phyloP scores from a whole-genome alignment of 2,888 invertebrate genomes.

The Epirrhoe alternata region DNA sequence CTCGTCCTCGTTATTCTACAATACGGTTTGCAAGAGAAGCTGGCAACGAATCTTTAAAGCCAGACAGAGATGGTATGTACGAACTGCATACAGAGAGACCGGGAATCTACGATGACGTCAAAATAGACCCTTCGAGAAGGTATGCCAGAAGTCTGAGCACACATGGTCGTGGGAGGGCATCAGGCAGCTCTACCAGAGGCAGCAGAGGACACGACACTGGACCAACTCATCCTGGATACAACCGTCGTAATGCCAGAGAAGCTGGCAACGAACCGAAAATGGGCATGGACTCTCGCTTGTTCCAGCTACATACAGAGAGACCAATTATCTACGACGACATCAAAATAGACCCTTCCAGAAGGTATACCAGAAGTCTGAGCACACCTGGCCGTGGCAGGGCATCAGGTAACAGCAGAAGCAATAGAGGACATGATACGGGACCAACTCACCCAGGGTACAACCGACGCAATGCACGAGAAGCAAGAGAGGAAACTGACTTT shows the following conservation, averaged over 20 bases:
- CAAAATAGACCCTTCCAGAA: constrained; percentile 25
- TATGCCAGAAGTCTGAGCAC: constrained; percentile 41
- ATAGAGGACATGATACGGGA: constrained; percentile 52
- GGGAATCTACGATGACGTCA: constrained; percentile 20
- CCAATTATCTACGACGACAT: constrained; percentile 24
- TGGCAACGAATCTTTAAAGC: constrained; percentile 3
- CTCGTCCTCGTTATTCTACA: constrained; percentile 6
- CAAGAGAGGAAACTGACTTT: background rate
- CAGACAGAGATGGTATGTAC: constrained; percentile 4
- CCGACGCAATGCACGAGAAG: constrained; percentile 54
- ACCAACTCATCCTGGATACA: constrained; percentile 59
- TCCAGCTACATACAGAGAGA: constrained; percentile 19
- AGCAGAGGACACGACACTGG: constrained; percentile 53
- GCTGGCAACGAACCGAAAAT: background rate
- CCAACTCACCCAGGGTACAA: constrained; percentile 61
- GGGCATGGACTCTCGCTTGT: constrained; percentile 1
- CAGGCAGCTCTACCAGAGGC: constrained; percentile 47
- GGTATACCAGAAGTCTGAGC: constrained; percentile 38
- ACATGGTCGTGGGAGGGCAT: constrained; percentile 53
- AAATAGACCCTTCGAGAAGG: constrained; percentile 29
- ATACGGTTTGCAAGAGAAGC: constrained; percentile 35
- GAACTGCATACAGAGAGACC: constrained; percentile 21
- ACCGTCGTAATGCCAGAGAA: constrained; percentile 56
- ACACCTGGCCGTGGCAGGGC: constrained; percentile 53
- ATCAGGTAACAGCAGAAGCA: constrained; percentile 52